Percentiles rank a stretch among this genome's conserved stretches.
Evolutionary conservation across 92 coral and sea anemone genomes (phyloP).

Genomic region (Porites cylindrica): DNA sequence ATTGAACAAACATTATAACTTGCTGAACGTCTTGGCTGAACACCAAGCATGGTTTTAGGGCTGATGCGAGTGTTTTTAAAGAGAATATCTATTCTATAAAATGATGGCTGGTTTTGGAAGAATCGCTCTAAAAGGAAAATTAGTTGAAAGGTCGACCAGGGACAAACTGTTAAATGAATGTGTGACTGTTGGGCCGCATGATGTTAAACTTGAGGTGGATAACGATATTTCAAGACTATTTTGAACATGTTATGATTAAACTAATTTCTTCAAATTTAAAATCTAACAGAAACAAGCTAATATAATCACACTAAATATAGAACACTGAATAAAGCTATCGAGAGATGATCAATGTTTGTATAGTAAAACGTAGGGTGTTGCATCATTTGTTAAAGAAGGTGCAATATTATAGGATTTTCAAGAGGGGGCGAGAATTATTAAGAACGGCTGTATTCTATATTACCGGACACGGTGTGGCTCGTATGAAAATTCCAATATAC

Average conservation of each 20-base stretch:
- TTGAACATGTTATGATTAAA: neutral
- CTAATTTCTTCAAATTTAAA: slow-evolving; percentile 10
- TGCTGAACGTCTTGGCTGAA: too few species aligned
- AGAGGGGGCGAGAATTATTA: slow-evolving; percentile 13
- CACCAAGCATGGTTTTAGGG: too few species aligned
- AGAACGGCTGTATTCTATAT: slow-evolving; percentile 16
- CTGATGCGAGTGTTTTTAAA: too few species aligned
- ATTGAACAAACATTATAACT: too few species aligned
- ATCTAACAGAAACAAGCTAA: neutral
- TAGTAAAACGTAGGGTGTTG: neutral
- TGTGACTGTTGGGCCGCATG: neutral
- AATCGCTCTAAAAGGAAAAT: too few species aligned
- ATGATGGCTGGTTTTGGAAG: too few species aligned
- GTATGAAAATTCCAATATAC: slow-evolving; percentile 1
- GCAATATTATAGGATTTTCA: neutral
- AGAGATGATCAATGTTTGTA: slow-evolving; percentile 9
- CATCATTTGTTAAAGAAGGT: too few species aligned
- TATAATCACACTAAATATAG: slow-evolving; percentile 25
- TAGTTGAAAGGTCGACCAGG: neutral
- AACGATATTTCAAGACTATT: slow-evolving; percentile 26
- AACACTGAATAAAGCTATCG: slow-evolving; percentile 5
- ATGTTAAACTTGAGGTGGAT: neutral
- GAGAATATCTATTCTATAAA: too few species aligned
- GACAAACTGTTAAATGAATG: neutral
- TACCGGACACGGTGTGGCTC: slow-evolving; percentile 35